phyloP scores from a whole-genome alignment of 2,888 invertebrate species.

The Amiota minor region DNA sequence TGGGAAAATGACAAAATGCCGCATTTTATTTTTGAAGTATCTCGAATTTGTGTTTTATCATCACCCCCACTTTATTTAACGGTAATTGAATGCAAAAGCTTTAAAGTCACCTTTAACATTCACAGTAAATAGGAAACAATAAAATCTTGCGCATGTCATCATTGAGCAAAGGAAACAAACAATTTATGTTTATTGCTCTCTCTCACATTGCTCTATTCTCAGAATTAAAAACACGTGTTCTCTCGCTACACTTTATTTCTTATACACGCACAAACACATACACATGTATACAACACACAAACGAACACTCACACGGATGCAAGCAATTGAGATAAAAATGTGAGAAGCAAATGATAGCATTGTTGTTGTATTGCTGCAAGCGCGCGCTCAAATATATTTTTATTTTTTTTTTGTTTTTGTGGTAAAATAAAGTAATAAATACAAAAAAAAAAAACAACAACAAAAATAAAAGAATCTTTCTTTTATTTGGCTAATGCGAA shows the following conservation, averaged over 20 bases:
- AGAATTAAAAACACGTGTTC: not conserved
- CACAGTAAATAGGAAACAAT: no score
- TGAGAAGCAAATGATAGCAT: not conserved
- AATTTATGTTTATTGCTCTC: no score
- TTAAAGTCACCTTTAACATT: no score
- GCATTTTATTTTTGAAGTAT: constrained; percentile 80
- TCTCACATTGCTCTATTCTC: not conserved
- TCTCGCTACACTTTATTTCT: not conserved
- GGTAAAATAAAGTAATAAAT: not conserved
- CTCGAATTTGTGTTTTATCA: no score
- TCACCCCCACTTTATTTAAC: no score
- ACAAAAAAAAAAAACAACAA: not conserved
- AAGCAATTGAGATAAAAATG: not conserved
- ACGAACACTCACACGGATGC: not conserved
- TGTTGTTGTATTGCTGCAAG: not conserved
- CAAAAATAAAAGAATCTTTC: constrained; percentile 24
- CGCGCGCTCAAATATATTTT: not conserved
- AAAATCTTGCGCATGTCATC: no score
- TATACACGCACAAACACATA: not conserved
- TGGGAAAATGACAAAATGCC: constrained; percentile 89
- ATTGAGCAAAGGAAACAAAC: no score
- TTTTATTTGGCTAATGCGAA: constrained; percentile 6
- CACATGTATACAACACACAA: not conserved
- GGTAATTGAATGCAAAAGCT: no score
- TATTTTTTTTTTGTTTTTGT: not conserved